Base-by-base conservation (phyloP, 2,113 vertebrate genomes). In the Rhagologus leucostigma region DNA sequence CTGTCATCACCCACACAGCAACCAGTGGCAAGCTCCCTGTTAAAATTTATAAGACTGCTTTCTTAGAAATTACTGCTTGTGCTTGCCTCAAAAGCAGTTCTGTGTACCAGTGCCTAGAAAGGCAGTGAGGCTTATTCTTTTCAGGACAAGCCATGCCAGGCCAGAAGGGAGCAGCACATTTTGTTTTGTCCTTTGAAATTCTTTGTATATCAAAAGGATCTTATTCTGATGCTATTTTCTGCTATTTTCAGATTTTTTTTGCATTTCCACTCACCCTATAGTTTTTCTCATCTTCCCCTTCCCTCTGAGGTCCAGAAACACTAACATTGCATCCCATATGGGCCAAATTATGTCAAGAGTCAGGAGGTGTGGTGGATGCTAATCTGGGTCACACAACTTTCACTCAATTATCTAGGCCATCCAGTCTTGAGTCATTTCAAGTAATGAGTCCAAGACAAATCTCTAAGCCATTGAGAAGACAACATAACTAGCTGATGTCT, bases 381-480 rank as follows among this genome's bases (percentile, higher is more conserved):
- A 63, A 92, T 64, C 37, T 68, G 64, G 62, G 84, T 91, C 81
- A 83, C 50, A 35, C 32, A 87, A 73, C 59, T 75, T 86, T 89
- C 57, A 30, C 35, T 89, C 5, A 4, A 16, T 44, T 92, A 82
- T 92, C 77, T 89, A 78, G 89, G 84, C 60, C 26, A 75, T 33
- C 16, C 44, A 84, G 56, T 84, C 53, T 65, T 75, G 32, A 87
- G 41, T 91, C 80, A 84, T 87, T 90, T 91, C 71, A 95, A 59
- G 67, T 90, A 90, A 91, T 30, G 33, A 89, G 50, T 90, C 89
- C 52, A 81, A 86, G 76, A 91, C 80, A 82, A 96, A 87, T 69
- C 70, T 89, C 57, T 65, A 83, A 50, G 42, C 23, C n/a, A 73
- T 65, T 82, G 86, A 79, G 50, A 91, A 69, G 56, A 83, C 24